phyloP scores from a whole-genome alignment of 2,797 vertebrate genomes.

The Pseudotriccus pelzelni region DNA sequence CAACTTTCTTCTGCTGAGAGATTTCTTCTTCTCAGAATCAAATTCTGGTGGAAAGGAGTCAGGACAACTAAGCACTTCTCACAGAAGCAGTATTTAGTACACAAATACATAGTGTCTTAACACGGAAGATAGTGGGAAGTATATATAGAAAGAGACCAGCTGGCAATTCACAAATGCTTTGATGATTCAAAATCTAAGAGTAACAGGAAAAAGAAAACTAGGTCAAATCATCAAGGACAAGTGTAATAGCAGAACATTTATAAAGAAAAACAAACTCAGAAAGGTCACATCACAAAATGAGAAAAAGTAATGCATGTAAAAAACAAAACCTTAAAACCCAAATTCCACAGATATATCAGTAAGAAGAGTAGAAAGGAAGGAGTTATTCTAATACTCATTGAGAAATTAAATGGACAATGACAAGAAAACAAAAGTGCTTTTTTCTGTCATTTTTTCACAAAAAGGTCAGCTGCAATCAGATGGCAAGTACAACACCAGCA shows the following conservation, averaged over 20 bases:
- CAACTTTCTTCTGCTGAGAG: background rate
- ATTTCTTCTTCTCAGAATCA: background rate
- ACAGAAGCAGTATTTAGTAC: background rate
- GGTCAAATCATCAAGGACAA: background rate
- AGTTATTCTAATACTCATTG: background rate
- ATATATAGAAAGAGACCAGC: background rate
- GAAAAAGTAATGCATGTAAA: background rate
- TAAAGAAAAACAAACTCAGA: background rate
- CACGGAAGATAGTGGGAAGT: background rate
- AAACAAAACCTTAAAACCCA: background rate
- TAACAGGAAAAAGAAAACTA: background rate
- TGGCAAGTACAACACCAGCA: background rate
- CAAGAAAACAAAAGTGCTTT: background rate
- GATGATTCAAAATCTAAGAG: background rate
- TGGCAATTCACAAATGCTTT: background rate
- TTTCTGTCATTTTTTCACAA: background rate
- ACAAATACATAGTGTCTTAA: background rate
- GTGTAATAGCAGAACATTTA: background rate
- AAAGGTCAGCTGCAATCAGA: background rate
- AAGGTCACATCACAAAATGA: background rate
- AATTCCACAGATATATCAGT: background rate
- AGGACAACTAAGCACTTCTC: background rate
- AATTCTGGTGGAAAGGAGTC: background rate
- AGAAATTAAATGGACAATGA: background rate
- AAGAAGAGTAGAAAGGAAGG: background rate